phyloP scores from a whole-genome alignment of 2,888 invertebrate species.

The Microdon myrmicae region DNA sequence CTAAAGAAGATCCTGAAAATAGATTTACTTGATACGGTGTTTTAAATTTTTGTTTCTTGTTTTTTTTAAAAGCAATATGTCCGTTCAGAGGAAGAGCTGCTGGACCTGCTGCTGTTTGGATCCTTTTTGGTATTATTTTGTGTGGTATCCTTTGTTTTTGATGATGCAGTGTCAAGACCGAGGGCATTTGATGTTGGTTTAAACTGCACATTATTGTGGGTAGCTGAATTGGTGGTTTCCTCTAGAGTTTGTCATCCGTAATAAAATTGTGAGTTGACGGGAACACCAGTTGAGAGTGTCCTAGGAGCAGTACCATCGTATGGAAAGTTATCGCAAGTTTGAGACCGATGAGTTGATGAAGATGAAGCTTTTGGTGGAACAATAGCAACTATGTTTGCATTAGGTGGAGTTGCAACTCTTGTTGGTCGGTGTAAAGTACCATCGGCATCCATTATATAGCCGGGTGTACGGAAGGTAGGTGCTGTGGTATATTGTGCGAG shows the following conservation, averaged over 20 bases:
- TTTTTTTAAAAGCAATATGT: conserved; percentile 51
- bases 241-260: conserved; percentile 64
- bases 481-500: conserved; percentile 64
- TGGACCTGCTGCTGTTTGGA: conserved; percentile 24
- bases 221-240: conserved; percentile 18
- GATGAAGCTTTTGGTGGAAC: conserved; percentile 38
- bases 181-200: conserved; percentile 40
- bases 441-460: conserved; percentile 63
- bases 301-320: conserved; percentile 66
- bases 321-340: conserved; percentile 56
- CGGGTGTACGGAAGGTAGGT: conserved; percentile 61
- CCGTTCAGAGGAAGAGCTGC: conserved; percentile 52
- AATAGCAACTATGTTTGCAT: conserved; percentile 33
- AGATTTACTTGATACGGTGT: background rate
- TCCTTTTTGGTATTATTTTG: conserved; percentile 31
- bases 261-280: conserved; percentile 64
- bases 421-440: conserved; percentile 60
- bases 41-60: conserved; percentile 4
- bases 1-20: conserved; percentile 8
- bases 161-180: conserved; percentile 33
- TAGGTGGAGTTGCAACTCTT: conserved; percentile 59
- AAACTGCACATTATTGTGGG: conserved; percentile 3
- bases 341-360: conserved; percentile 53
- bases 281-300: conserved; percentile 64
- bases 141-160: conserved; percentile 39